Evolutionary conservation across 2,888 invertebrate genomes (phyloP), one percentile per base, ranked within the genome.

Genomic region (Ennomos erosarius): DNA sequence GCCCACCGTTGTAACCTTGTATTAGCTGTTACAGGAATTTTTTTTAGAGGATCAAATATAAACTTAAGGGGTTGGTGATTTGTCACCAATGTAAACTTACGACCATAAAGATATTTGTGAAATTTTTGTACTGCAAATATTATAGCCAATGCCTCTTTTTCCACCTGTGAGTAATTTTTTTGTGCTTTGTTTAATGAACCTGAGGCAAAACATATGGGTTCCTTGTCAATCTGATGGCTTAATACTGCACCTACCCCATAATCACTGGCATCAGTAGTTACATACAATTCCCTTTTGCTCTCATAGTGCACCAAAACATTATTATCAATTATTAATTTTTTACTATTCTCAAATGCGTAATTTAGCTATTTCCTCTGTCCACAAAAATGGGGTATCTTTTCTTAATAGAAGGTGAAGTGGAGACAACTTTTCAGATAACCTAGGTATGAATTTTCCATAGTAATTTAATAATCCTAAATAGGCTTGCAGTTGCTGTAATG

Each of bases 81-180:
- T 37, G 52, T 61, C 3, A 61, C 62, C 11, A 65, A 13, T 10
- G 47, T 13, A 52, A 62, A 59, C 35, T 54, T 55, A 37, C 59
- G 37, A 8, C 64, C 64, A 59, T 57, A 43, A 12, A 43, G 8
- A 62, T 37, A 65, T 42, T 65, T 59, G 51, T 65, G 64, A 51
- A 55, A 54, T 13, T 62, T 61, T 57, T 59, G 35, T 13, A 65
- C 54, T 16, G 62, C 65, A 56, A 54, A 65, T n/a, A 65, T 50
- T 35, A 62, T 51, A 9, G 62, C 65, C 5, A 62, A 34, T 16
- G 62, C 60, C 11, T 65, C 65, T 5, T 54, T 62, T 44, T 65
- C 65, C 0, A 62, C 35, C 13, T 62, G 59, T 9, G 59, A 57
- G 38, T 65, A 65, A 11, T 53, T 55, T 45, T 46, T 50, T 45